phyloP scores from a whole-genome alignment of 2,888 invertebrate species.

The Lypha dubia region DNA sequence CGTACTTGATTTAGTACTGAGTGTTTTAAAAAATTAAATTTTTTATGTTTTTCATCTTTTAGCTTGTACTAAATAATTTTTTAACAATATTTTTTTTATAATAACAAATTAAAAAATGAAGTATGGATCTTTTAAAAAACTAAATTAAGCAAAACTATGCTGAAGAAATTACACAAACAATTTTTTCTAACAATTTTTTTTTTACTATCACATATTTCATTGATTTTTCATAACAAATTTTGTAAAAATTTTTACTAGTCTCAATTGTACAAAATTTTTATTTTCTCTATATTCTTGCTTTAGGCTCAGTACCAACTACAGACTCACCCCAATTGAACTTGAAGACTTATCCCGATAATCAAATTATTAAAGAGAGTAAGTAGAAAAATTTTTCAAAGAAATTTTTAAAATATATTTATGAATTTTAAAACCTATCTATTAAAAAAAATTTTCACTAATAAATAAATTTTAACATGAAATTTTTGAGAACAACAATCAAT shows the following conservation, averaged over 20 bases:
- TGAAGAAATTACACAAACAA: too few species aligned
- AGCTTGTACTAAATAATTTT: too few species aligned
- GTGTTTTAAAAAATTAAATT: too few species aligned
- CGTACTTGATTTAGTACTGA: too few species aligned
- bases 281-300: slow-evolving; percentile 5
- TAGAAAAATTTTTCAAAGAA: slow-evolving; percentile 74
- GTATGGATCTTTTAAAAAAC: too few species aligned
- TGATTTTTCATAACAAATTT: not conserved
- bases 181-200: not conserved
- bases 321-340: slow-evolving; percentile 85
- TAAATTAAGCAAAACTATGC: too few species aligned
- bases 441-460: slow-evolving; percentile 4
- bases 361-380: slow-evolving; percentile 94
- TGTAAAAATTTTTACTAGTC: slow-evolving; percentile 3
- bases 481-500: not conserved
- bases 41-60: too few species aligned
- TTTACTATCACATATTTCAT: not conserved
- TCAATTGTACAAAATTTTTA: not conserved
- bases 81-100: too few species aligned
- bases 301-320: slow-evolving; percentile 67
- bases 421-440: not conserved
- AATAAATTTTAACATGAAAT: not conserved
- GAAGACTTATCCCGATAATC: slow-evolving; percentile 90
- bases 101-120: too few species aligned
- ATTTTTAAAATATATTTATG: not conserved